phyloP scores from a whole-genome alignment of 2,113 vertebrate genomes.

The Salminus brasiliensis region DNA sequence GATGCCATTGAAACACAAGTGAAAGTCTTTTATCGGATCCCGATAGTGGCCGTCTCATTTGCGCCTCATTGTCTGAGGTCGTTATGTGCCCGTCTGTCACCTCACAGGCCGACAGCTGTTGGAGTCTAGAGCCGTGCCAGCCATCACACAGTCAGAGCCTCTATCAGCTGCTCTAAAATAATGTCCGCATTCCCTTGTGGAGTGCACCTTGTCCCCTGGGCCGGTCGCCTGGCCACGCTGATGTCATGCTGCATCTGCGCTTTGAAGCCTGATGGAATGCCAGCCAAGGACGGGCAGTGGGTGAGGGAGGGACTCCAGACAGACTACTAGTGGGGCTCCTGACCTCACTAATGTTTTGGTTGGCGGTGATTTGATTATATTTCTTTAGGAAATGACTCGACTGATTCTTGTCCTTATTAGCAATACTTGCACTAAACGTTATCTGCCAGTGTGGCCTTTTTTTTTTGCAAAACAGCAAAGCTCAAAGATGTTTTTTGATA shows the following conservation, averaged over 20 bases:
- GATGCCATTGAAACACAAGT: background rate
- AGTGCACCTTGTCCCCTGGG: slow-evolving; percentile 25
- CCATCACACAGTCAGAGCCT: slow-evolving; percentile 8
- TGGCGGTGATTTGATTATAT: too few relatives aligned
- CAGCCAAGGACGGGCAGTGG: background rate
- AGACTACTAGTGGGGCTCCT: slow-evolving; percentile 15
- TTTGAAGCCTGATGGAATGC: slow-evolving; percentile 49
- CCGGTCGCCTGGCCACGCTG: background rate
- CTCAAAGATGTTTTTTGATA: too few relatives aligned
- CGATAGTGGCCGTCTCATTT: background rate
- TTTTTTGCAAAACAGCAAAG: too few relatives aligned
- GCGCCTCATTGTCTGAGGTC: background rate
- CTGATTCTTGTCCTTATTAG: too few relatives aligned
- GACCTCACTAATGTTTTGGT: slow-evolving; percentile 27
- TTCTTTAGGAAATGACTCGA: too few relatives aligned
- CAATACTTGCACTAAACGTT: too few relatives aligned
- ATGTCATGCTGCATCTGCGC: slow-evolving; percentile 45
- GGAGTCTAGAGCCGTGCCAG: slow-evolving; percentile 16
- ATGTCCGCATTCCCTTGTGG: slow-evolving; percentile 36
- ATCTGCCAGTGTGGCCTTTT: too few relatives aligned
- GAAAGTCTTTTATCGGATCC: background rate
- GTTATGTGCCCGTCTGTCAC: slow-evolving; percentile 1
- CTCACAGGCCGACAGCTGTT: slow-evolving; percentile 45
- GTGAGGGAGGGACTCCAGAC: background rate
- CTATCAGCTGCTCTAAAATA: slow-evolving; percentile 55